phyloP scores from a whole-genome alignment of 2,888 invertebrate species.

The Lampropteryx suffumata region DNA sequence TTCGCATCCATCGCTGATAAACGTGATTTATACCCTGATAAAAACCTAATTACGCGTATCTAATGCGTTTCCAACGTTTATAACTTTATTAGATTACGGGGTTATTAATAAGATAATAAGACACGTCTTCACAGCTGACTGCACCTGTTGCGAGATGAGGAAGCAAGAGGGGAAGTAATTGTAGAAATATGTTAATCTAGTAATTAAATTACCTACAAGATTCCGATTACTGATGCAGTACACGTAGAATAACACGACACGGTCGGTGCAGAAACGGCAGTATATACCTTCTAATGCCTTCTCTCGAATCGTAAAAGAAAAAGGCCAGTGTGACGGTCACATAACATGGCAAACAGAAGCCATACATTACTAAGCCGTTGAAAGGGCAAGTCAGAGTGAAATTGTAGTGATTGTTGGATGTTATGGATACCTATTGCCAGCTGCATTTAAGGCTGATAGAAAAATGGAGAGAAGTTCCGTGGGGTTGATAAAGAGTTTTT shows the following conservation, averaged over 20 bases:
- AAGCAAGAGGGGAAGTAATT: conserved; percentile 15
- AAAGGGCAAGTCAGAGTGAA: too few relatives aligned
- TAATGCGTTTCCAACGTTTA: conserved; percentile 32
- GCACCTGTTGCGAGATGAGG: conserved; percentile 19
- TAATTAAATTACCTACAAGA: conserved; percentile 15
- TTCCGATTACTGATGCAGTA: conserved; percentile 11
- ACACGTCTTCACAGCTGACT: conserved; percentile 20
- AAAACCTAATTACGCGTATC: conserved; percentile 42
- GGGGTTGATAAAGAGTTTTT: too few relatives aligned
- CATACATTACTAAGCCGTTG: too few relatives aligned
- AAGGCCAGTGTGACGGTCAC: background rate
- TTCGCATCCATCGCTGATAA: conserved; percentile 44
- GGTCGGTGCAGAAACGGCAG: conserved; percentile 2
- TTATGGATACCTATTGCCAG: too few relatives aligned
- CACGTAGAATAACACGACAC: conserved; percentile 10
- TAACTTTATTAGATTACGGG: conserved; percentile 20
- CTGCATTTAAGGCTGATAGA: too few relatives aligned
- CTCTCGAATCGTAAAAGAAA: background rate
- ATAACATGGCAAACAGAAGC: too few relatives aligned
- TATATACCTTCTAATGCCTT: conserved; percentile 3
- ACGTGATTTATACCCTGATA: conserved; percentile 50
- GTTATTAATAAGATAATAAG: conserved; percentile 12
- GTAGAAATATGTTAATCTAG: conserved; percentile 15
- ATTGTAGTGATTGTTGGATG: too few relatives aligned
- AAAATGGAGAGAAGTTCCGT: too few relatives aligned